A percentile compares a stretch with the other conserved stretches of the same genome.
Evolutionary conservation across 2,888 invertebrate species (phyloP).

Genomic region (Noctua fimbriata): DNA sequence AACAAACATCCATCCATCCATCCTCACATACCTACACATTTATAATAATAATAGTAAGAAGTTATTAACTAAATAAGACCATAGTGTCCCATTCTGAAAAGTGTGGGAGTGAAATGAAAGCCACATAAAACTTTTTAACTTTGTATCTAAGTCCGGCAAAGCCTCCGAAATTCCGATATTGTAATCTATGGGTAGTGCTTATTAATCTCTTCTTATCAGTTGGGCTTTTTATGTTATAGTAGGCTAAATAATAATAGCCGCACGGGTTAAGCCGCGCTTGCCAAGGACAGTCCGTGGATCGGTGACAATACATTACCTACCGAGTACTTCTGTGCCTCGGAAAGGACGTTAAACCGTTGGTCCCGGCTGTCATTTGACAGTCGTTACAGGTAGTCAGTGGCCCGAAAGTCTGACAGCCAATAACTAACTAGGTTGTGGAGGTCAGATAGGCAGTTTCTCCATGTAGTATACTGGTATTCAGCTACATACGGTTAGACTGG

Average conservation of each 20-base stretch:
- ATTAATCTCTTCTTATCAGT: not conserved
- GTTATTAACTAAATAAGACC: not conserved
- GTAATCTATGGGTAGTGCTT: not conserved
- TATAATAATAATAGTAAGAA: too few relatives aligned
- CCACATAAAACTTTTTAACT: not conserved
- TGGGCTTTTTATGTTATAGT: not conserved
- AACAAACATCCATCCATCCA: too few relatives aligned
- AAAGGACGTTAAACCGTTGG: not conserved
- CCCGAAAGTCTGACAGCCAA: not conserved
- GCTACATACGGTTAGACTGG: too few relatives aligned
- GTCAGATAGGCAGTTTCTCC: not conserved
- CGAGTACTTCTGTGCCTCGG: not conserved
- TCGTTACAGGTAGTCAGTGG: not conserved
- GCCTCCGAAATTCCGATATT: not conserved
- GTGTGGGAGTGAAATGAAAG: not conserved
- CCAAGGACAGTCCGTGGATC: too few relatives aligned
- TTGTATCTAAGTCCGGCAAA: slow-evolving; percentile 1
- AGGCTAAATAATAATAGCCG: not conserved
- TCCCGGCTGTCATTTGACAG: not conserved
- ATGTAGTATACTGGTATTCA: not conserved
- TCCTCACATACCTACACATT: too few relatives aligned
- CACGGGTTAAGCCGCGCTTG: not conserved
- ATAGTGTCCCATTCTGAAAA: not conserved
- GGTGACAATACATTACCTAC: not conserved
- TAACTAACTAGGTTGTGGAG: not conserved